Evolutionary conservation across 2,888 invertebrate genomes (phyloP).

Genomic region (Drosophila flavopinicola): DNA sequence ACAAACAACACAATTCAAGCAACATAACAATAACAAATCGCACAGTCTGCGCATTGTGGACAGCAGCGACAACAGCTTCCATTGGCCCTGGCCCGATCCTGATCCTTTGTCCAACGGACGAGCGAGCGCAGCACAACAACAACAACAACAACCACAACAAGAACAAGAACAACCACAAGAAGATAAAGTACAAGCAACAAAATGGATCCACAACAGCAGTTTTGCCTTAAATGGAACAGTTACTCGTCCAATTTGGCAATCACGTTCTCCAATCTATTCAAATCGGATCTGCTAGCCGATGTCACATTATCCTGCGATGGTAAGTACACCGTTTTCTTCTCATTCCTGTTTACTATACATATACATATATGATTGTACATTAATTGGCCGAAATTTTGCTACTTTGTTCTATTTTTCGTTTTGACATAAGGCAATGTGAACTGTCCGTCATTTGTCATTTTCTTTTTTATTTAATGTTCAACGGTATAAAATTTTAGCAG

Average conservation of each 20-base stretch:
- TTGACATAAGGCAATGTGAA: too few relatives aligned
- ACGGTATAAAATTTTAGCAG: too few relatives aligned
- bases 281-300: constrained; percentile 96
- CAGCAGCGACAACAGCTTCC: constrained; percentile 26
- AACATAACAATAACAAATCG: constrained; percentile 8
- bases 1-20: constrained; percentile 3
- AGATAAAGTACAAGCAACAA: constrained; percentile 35
- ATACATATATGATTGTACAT: too few relatives aligned
- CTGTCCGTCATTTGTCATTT: too few relatives aligned
- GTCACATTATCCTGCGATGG: constrained; percentile 97
- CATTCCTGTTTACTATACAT: not conserved
- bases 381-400: too few relatives aligned
- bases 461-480: too few relatives aligned
- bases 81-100: constrained; percentile 48
- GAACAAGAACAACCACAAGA: constrained; percentile 12
- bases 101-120: constrained; percentile 21
- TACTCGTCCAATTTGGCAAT: constrained; percentile 96
- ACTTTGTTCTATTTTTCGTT: too few relatives aligned
- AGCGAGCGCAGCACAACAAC: constrained; percentile 9
- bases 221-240: constrained; percentile 98
- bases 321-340: too few relatives aligned
- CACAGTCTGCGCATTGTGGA: constrained; percentile 20
- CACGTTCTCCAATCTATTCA: constrained; percentile 96
- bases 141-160: constrained; percentile 8
- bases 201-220: constrained; percentile 97